Percentiles rank a stretch among this genome's conserved stretches.
Evolutionary conservation across 1,140 invertebrate genomes (phyloP).

Genomic region (Drosophila bocki): DNA sequence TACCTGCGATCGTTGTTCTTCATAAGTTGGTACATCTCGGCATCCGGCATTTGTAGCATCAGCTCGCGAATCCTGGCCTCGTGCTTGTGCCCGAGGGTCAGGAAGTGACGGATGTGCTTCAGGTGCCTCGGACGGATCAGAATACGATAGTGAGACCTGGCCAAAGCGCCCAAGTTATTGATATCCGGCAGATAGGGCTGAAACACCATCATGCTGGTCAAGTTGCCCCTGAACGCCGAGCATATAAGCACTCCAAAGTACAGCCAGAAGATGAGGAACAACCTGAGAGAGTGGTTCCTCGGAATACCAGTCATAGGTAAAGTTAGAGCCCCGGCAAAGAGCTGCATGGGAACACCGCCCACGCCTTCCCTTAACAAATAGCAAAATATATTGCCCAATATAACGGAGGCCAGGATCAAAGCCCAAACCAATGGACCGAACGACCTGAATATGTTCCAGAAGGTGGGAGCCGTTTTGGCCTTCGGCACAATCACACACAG

Average conservation of each 20-base stretch:
- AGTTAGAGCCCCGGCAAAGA: conserved; percentile 58
- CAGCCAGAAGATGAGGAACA: conserved; percentile 74
- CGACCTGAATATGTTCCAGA: conserved; percentile 80
- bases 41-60: conserved; percentile 55
- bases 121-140: conserved; percentile 53
- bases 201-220: conserved; percentile 79
- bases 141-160: conserved; percentile 53
- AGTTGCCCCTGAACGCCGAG: conserved; percentile 68
- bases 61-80: conserved; percentile 53
- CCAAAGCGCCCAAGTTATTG: conserved; percentile 57
- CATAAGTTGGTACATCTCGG: conserved; percentile 28
- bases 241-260: conserved; percentile 76
- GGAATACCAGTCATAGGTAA: conserved; percentile 54
- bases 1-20: conserved; percentile 54
- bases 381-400: conserved; percentile 57
- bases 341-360: conserved; percentile 37
- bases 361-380: conserved; percentile 1
- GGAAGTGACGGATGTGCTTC: conserved; percentile 63
- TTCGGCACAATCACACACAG: conserved; percentile 79
- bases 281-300: conserved; percentile 25
- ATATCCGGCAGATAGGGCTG: conserved; percentile 68
- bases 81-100: conserved; percentile 43
- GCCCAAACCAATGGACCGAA: conserved; percentile 67
- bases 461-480: conserved; percentile 54
- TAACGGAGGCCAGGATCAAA: conserved; percentile 43